Conservation (phyloP, 1,140 invertebrate species). For the Papilio glaucus region DNA sequence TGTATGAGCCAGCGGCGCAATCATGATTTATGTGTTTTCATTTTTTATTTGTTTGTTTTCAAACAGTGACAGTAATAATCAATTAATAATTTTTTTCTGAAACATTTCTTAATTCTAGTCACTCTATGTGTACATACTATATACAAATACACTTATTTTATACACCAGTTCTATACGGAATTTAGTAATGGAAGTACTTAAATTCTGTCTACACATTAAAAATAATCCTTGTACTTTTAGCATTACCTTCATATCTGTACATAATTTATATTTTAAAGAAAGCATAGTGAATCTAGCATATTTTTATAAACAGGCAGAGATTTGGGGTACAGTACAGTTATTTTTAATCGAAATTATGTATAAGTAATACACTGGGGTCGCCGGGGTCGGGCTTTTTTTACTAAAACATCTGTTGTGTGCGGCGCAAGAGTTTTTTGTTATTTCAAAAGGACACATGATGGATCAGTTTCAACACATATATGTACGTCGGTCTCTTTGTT, state of each 20-base stretch:
- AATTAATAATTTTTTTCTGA: neutral
- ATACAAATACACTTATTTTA: no score
- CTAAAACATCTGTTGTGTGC: conserved; percentile 80
- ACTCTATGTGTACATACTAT: no score
- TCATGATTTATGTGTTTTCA: conserved; percentile 32
- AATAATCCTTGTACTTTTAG: no score
- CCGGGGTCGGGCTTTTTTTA: conserved; percentile 73
- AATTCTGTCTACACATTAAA: neutral
- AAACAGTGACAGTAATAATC: conserved; percentile 9
- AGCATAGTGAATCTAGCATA: no score
- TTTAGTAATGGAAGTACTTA: no score
- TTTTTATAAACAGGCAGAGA: no score
- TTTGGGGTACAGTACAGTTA: conserved; percentile 74
- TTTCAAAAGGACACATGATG: conserved; percentile 83
- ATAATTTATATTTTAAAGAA: neutral
- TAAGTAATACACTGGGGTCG: conserved; percentile 63
- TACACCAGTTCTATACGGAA: no score
- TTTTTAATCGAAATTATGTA: conserved; percentile 74
- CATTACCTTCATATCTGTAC: neutral
- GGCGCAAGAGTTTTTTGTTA: conserved; percentile 79
- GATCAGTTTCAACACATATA: conserved; percentile 82
- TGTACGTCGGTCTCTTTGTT: conserved; percentile 79
- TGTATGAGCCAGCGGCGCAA: conserved; percentile 29
- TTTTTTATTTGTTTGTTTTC: conserved; percentile 14
- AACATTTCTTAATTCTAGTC: neutral